These are phyloP conservation scores for Notocelia uddmanniana DNA, from an alignment of 2,888 invertebrate genomes.

Conservation along the genomic window DNA sequence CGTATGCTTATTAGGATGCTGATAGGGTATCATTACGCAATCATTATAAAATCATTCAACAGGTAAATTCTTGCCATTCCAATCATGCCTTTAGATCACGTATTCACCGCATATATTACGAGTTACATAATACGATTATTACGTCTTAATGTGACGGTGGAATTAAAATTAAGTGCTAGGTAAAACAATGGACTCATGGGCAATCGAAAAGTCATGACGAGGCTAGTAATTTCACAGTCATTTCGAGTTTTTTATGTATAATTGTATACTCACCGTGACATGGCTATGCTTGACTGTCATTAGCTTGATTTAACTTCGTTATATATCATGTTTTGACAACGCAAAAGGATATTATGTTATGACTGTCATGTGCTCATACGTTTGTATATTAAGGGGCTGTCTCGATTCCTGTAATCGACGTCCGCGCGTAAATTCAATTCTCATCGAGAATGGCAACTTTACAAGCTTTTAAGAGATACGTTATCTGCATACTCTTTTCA, in stretches of 20 bases:
- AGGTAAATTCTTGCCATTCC: conserved; percentile 14
- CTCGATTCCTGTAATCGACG: no score
- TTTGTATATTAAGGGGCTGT: no score
- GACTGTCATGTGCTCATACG: no score
- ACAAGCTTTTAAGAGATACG: no score
- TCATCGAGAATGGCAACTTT: no score
- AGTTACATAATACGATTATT: conserved; percentile 19
- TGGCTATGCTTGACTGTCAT: not conserved
- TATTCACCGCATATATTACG: conserved; percentile 12
- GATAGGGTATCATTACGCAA: conserved; percentile 16
- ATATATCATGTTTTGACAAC: no score
- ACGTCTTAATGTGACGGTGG: not conserved
- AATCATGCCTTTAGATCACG: not conserved
- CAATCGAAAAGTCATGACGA: not conserved
- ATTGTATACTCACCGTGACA: not conserved
- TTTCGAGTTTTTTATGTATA: not conserved
- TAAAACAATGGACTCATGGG: not conserved
- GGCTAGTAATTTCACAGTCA: not conserved
- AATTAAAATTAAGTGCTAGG: not conserved
- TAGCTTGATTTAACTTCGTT: not conserved
- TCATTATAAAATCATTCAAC: not conserved
- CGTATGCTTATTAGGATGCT: conserved; percentile 7
- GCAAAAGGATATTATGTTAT: no score
- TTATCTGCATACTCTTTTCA: no score
- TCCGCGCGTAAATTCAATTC: no score